Percentiles rank a stretch among this genome's conserved stretches.
Evolutionary conservation across 1,140 invertebrate genomes (phyloP).

Genomic region (Dendrolimus punctatus): DNA sequence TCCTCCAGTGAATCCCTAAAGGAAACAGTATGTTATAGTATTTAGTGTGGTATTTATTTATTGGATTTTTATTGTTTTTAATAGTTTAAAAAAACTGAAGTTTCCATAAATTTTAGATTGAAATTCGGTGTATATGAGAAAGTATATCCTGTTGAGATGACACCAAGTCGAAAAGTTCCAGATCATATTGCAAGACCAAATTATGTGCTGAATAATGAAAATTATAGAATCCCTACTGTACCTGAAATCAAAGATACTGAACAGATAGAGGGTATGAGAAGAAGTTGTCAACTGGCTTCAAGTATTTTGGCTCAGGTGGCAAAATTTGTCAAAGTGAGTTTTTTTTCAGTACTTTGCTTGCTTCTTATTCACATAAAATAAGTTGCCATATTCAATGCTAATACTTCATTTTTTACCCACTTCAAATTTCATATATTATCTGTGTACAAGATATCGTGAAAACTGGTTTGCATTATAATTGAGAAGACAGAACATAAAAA

Average conservation of each 20-base stretch:
- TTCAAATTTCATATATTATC: no score
- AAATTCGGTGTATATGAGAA: conserved; percentile 80
- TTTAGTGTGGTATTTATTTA: not conserved
- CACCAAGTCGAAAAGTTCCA: conserved; percentile 76
- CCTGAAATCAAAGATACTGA: conserved; percentile 83
- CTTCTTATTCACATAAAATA: no score
- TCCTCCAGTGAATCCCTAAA: no score
- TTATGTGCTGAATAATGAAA: conserved; percentile 71
- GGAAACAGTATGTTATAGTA: no score
- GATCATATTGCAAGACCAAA: conserved; percentile 78
- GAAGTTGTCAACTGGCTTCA: conserved; percentile 84
- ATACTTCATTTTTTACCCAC: no score
- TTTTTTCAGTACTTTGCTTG: no score
- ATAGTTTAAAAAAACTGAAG: conserved; percentile 5
- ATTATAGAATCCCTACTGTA: conserved; percentile 32
- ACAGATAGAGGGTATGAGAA: conserved; percentile 81
- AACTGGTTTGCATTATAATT: no score
- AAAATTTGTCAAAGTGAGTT: conserved; percentile 75
- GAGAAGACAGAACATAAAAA: no score
- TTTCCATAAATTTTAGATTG: conserved; percentile 43
- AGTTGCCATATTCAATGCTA: no score
- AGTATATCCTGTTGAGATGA: conserved; percentile 76
- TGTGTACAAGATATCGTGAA: no score
- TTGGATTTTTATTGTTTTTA: not conserved
- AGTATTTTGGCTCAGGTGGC: conserved; percentile 76